Base-by-base conservation (phyloP, 1,140 invertebrate genomes). In the Pantala flavescens region DNA sequence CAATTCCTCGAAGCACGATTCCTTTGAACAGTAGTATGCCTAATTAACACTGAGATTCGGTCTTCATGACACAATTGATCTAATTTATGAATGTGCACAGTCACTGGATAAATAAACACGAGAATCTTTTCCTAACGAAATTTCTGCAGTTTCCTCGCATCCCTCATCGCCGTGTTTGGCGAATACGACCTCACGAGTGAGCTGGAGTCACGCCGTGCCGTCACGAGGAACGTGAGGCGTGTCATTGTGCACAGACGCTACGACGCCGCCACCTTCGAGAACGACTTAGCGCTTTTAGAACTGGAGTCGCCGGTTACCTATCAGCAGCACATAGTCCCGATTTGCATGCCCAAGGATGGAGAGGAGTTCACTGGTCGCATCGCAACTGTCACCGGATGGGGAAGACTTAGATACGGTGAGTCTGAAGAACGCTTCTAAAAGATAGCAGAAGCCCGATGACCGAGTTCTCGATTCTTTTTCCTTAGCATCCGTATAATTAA, bases 181-280 rank as follows among this genome's bases (percentile, higher is more conserved):
- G 94, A 96, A 80, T 93, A 91, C 80, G 94, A 97, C 80, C 91
- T 96, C 77, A 93, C 91, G 1, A 90, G 91, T 0, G 91, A 95
- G 78, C 82, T 91, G 76, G 93, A 96, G 79, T 86, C 88, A 0
- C 89, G 90, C 75, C 86, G 89, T 71, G 90, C 93, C 2, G 81
- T 94, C 0, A 90, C 91, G 21, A 91, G 91, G 79, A 95, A 95
- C 80, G 92, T 97, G 0, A 87, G 90, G 76, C 84, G 94, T 71
- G 94, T 97, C 28, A 93, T 97, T 24, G 91, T 96, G 0, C 94
- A 97, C 79, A 84, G 92, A 0, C 90, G 92, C 76, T 97, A 96
- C 81, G 92, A 96, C 82, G 88, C 93, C 0, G 90, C 90, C 0
- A 96, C 94, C 0, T 96, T 96, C 79, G 94, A 95, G 80, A 96